Evolutionary conservation across 2,113 vertebrate species (phyloP).

Genomic region (Laticauda laticaudata): DNA sequence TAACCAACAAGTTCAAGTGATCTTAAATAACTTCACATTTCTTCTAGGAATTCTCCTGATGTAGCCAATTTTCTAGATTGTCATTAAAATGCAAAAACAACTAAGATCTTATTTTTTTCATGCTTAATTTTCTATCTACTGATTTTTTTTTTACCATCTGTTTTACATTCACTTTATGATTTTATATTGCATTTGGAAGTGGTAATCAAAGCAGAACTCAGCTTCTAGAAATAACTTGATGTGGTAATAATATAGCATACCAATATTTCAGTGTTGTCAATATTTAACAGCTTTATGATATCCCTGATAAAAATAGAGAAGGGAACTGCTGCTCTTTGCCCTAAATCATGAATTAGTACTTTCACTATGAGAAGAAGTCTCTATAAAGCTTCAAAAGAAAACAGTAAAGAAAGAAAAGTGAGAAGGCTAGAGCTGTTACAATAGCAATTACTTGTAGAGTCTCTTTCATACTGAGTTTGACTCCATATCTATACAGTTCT

Average conservation of each 20-base stretch:
- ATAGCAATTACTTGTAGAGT: too few relatives aligned
- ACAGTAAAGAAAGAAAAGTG: background rate
- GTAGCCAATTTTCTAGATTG: background rate
- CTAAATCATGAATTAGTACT: background rate
- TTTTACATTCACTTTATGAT: background rate
- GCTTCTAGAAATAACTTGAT: background rate
- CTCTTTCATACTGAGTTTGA: too few relatives aligned
- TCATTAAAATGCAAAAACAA: background rate
- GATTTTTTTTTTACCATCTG: background rate
- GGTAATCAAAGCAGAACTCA: background rate
- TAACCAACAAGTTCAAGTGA: conserved; percentile 14
- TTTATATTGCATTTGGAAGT: background rate
- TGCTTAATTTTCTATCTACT: background rate
- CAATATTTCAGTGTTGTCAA: background rate
- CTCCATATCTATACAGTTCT: too few relatives aligned
- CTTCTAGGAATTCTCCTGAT: background rate
- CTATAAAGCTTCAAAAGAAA: background rate
- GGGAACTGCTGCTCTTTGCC: background rate
- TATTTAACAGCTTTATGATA: background rate
- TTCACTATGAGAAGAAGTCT: background rate
- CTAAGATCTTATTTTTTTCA: background rate
- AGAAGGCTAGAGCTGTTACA: too few relatives aligned
- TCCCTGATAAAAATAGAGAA: background rate
- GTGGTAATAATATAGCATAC: background rate
- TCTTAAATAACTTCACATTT: background rate